Base-by-base conservation (phyloP, 2,888 invertebrate species). In the Synergus gifuensis region DNA sequence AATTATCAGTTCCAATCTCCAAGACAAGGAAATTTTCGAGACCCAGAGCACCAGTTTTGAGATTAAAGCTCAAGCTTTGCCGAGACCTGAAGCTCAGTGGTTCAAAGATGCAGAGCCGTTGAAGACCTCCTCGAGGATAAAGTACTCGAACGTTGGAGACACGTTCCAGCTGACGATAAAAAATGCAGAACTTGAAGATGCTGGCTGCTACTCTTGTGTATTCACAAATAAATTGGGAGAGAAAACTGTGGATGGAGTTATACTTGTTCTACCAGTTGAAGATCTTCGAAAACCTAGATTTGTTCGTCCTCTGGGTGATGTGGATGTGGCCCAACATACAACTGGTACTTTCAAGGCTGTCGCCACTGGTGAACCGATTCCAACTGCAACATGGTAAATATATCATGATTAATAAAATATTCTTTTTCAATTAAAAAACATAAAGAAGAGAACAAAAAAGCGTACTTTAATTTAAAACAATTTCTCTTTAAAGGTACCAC, bases 291-390 rank as follows among this genome's bases (percentile, higher is more conserved):
- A 95, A 87, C 97, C 98, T 0, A 95, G 95, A 88, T 93, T 97
- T 86, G 95, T 94, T 9, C 93, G 94, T 77, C 95, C 95, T 0
- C 92, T 97, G 14, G 93, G 94, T 84, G 96, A 97, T 66, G 94
- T 95, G 81, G 95, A 95, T n/a, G 94, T 95, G 46, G 94, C 95
- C 83, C 96, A 96, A 88, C 94, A 95, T 60, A 94, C 95, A 66
- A 94, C 95, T 0, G 95, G 95, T 2, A 94, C 94, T 0, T 93
- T 97, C 86, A 94, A 95, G 67, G 96, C 96, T 0, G 94, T 96
- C 22, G 95, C 98, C 87, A 95, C 96, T 46, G 98, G 98, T 9
- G 97, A 98, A 93, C 99, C 99, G 0, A 94, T 95, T 83, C 98
- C 99, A 0, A 96, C 97, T 85, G 95, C 97, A 69, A 94, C 95